Conservation (phyloP, 92 coral and sea anemone species). For the Montipora capitata region DNA sequence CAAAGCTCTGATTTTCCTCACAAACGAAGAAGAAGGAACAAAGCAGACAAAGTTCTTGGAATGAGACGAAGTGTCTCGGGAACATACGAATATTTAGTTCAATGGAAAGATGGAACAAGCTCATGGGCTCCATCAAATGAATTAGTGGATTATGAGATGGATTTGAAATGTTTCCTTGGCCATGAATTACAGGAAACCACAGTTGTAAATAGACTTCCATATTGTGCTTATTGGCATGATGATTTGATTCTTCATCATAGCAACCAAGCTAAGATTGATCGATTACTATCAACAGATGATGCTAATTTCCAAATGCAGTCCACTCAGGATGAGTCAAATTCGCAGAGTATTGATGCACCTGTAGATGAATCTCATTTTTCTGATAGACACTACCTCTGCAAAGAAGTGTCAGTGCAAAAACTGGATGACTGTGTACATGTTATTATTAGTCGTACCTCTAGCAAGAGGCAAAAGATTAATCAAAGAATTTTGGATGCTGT, state of each 20-base stretch:
- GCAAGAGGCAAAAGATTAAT: conserved; percentile 88
- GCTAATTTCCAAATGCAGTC: neutral
- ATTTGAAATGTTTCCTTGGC: conserved; percentile 84
- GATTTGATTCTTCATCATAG: conserved; percentile 76
- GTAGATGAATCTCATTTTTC: conserved; percentile 36
- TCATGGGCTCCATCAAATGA: conserved; percentile 96
- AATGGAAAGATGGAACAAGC: conserved; percentile 99
- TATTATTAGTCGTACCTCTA: conserved; percentile 83
- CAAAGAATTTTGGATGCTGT: conserved; percentile 90
- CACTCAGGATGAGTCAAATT: neutral
- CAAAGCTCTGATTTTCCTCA: conserved; percentile 54
- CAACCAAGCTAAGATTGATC: conserved; percentile 43
- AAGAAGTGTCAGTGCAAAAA: conserved; percentile 89
- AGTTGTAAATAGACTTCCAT: conserved; percentile 87
- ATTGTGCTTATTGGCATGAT: conserved; percentile 91
- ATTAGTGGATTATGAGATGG: conserved; percentile 85
- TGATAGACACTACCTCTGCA: conserved; percentile 57
- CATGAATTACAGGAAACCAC: conserved; percentile 88
- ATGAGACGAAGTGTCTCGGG: conserved; percentile 85
- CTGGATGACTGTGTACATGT: conserved; percentile 84
- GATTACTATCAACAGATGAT: conserved; percentile 13
- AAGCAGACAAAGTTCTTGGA: conserved; percentile 92
- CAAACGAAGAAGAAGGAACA: conserved; percentile 80
- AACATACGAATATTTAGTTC: conserved; percentile 92
- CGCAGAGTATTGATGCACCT: neutral